Base-by-base conservation (phyloP, 1,140 invertebrate species). In the Temnothorax curvispinosus region DNA sequence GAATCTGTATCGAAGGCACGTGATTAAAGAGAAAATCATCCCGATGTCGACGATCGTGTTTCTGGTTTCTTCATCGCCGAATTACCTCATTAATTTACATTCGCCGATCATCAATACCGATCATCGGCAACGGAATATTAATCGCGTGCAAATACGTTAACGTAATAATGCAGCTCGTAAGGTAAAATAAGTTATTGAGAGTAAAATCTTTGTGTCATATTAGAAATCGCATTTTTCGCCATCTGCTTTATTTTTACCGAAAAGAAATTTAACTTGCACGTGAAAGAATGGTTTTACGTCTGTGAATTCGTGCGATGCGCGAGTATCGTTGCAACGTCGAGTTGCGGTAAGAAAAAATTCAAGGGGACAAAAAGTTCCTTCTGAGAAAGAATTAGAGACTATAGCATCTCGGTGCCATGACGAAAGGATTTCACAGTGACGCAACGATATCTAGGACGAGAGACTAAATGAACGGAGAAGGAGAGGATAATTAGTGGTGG, bases 361-460 rank as follows among this genome's bases (percentile, higher is more conserved):
- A n/a, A 27, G 18, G 41, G 69, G 27, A 27, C 11, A 60, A 74
- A 75, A 74, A 74, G 27, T 62, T 47, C n/a, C n/a, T 50, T 32
- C 52, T 81, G n/a, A 32, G 54, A 27, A 27, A 27, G 27, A 27
- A 84, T 74, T 75, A 38, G 80, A 84, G 52, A 74, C 44, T 50
- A 27, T 27, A 27, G 38, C 69, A 32, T 44, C 81, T 50, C 41
- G 54, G 41, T 35, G 41, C 56, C 77, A 44, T 86, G 77, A 84
- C 86, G 52, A 85, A 86, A 78, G 56, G 64, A 90, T 90, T 90
- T 86, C 69, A 86, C 64, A 77, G 76, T 62, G 82, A 88, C 62
- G 88, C 84, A 88, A 88, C 35, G 72, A 62, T 78, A 91, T 90
- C 87, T 78, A 47, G 85, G 81, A 52, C 54, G 87, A 85, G 87